Conservation (phyloP, 2,797 vertebrate species). For the Fistularia commersonii region DNA sequence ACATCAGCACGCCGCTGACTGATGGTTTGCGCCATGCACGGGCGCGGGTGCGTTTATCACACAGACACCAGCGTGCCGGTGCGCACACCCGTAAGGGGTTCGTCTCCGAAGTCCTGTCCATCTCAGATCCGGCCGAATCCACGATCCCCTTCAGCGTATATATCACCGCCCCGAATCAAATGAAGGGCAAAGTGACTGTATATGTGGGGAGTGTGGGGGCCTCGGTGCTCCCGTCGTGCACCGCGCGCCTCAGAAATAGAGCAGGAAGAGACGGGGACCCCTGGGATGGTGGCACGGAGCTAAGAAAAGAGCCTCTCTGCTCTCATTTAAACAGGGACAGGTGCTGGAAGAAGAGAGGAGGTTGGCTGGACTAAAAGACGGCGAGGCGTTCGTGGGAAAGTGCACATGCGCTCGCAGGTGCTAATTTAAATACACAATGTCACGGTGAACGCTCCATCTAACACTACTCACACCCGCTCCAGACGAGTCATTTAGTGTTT, state of each 20-base stretch:
- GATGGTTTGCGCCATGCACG: constrained; percentile 1
- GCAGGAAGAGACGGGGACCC: constrained; percentile 70
- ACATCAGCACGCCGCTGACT: neutral
- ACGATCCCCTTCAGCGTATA: too few species aligned
- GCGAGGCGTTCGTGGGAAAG: neutral
- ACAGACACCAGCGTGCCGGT: neutral
- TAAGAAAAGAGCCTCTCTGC: constrained; percentile 81
- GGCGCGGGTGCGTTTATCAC: constrained; percentile 1
- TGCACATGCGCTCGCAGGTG: constrained; percentile 6
- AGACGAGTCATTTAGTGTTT: constrained; percentile 17
- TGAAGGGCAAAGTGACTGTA: constrained; percentile 50
- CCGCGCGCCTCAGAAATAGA: constrained; percentile 70
- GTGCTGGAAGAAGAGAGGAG: constrained; percentile 65
- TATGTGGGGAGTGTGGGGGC: constrained; percentile 47
- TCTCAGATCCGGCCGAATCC: too few species aligned
- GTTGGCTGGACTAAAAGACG: constrained; percentile 37
- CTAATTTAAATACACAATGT: constrained; percentile 25
- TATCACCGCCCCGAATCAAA: constrained; percentile 27
- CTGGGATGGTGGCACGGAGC: constrained; percentile 69
- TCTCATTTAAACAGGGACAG: constrained; percentile 80
- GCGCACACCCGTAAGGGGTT: too few species aligned
- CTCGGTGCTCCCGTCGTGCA: constrained; percentile 70
- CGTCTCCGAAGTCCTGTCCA: too few species aligned
- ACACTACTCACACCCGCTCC: constrained; percentile 14
- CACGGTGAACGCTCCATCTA: constrained; percentile 7